Base-by-base conservation (phyloP, 2,113 vertebrate genomes). In the Myiagra hebetior region DNA sequence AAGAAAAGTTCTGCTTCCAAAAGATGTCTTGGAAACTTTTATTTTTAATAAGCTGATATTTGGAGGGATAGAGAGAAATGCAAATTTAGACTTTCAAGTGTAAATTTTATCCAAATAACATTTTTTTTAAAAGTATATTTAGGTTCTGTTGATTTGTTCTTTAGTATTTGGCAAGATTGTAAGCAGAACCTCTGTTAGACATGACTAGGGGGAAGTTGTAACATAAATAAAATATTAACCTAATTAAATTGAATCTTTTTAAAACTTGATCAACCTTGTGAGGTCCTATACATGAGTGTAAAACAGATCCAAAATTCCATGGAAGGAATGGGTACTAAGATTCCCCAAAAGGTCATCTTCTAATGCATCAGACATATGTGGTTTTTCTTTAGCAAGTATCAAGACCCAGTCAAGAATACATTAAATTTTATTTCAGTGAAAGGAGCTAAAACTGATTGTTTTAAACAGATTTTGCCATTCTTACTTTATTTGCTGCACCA, bases 101-200 rank as follows among this genome's bases (percentile, higher is more conserved):
- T 85, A 94, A 92, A 95, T 97, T 93, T 96, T 91, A 6, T 78
- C 80, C 47, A 95, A 96, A 72, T 69, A 75, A 67, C 59, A 56
- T 92, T 27, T 96, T 97, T 82, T 56, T 39, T 42, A 88, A 97
- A 97, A 96, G 69, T 82, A 94, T 95, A 96, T 93, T 95, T 96
- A 93, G 91, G 75, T 95, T 97, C 88, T 82, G 70, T 95, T 97
- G 96, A 96, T 94, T 96, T 94, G 80, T 93, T 97, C 87, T 83
- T 92, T 80, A 50, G 85, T 95, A 87, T 97, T 97, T 96, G 82
- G 85, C 70, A 94, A 97, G 67, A 83, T 7, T 95, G 80, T 93
- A 96, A 98, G 95, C 75, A 96, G 88, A 97, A 93, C 53, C 87
- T 97, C 92, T 92, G 86, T 96, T 96, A 97, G 89, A 95, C 72